Percentiles rank a stretch among this genome's conserved stretches.
Conservation (phyloP, 2,888 invertebrate species). For the Cantharis flavilabris region DNA sequence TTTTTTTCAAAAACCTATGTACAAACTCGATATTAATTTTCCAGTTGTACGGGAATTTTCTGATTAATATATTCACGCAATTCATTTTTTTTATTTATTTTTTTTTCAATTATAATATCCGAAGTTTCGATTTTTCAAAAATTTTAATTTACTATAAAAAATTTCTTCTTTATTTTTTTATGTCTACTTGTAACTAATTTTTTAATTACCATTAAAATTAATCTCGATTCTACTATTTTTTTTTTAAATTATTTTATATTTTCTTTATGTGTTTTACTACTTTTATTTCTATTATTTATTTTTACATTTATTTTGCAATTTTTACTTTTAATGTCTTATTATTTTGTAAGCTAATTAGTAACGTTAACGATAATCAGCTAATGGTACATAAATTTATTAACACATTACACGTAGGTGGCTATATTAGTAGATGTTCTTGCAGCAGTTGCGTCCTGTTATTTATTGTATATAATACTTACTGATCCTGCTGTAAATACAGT, state of each 20-base stretch:
- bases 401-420: constrained; percentile 26
- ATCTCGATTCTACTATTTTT: not conserved
- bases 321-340: not conserved
- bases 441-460: constrained; percentile 18
- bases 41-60: too few relatives aligned
- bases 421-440: constrained; percentile 23
- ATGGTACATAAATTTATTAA: constrained; percentile 15
- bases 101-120: not conserved
- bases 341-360: not conserved
- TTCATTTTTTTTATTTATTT: not conserved
- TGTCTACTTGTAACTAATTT: constrained; percentile 2
- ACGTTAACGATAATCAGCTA: not conserved
- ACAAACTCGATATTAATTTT: not conserved
- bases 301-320: not conserved
- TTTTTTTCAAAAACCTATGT: not conserved
- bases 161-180: not conserved
- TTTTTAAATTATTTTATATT: too few relatives aligned
- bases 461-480: constrained; percentile 27
- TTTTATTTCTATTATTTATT: not conserved
- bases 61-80: not conserved
- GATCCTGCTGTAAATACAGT: constrained; percentile 29
- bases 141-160: not conserved
- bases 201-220: not conserved
- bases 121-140: not conserved
- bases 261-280: too few relatives aligned